phyloP scores from a whole-genome alignment of 2,113 vertebrate species.

The Ctenomys sociabilis region DNA sequence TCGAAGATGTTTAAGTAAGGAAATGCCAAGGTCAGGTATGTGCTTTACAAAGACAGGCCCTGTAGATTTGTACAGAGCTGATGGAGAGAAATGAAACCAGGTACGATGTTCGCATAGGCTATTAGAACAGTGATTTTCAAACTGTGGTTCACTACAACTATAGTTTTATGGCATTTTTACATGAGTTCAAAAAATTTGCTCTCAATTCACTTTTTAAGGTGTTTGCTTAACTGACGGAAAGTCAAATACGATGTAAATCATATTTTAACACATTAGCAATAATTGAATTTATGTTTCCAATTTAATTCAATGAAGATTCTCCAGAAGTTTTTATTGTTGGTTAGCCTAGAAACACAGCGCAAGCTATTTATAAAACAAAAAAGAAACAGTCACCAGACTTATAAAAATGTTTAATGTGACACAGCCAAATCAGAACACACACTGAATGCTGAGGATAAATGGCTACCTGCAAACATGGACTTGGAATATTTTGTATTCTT shows the following conservation, averaged over 20 bases:
- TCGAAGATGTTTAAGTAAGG: neutral
- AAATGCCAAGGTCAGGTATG: slow-evolving; percentile 33
- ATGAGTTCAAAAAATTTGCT: slow-evolving; percentile 9
- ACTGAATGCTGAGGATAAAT: neutral
- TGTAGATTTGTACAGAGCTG: slow-evolving; percentile 15
- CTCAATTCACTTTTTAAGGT: neutral
- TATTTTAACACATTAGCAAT: slow-evolving; percentile 27
- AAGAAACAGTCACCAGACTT: neutral
- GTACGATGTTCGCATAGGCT: neutral
- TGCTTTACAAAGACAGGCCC: neutral
- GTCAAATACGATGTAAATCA: neutral
- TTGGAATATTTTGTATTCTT: neutral
- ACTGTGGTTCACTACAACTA: neutral
- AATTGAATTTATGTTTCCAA: slow-evolving; percentile 13
- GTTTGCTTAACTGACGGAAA: slow-evolving; percentile 3
- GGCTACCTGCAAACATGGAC: neutral
- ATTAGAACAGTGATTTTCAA: neutral
- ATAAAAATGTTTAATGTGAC: neutral
- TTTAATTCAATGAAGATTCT: slow-evolving; percentile 29
- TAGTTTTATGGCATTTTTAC: neutral
- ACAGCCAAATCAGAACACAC: neutral
- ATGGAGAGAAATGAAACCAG: neutral
- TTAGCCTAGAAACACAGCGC: neutral
- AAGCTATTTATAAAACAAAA: neutral
- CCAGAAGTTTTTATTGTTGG: neutral